Evolutionary conservation across 2,888 invertebrate species (phyloP).

Genomic region (Endotricha flammealis): DNA sequence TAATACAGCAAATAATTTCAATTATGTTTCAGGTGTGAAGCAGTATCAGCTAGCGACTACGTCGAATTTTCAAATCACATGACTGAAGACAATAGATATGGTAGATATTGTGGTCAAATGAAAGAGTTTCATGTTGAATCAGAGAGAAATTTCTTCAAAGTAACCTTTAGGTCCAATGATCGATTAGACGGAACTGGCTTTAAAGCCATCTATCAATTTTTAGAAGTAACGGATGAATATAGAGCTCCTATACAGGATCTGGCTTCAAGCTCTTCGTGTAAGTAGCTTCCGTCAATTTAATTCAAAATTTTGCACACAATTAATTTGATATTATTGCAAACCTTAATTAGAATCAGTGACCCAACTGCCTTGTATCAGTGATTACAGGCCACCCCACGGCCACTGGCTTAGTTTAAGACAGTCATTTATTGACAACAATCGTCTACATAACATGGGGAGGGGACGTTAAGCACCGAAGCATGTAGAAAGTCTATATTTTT

Average conservation of each 20-base stretch:
- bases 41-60: constrained; percentile 94
- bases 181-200: constrained; percentile 96
- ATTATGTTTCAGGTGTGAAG: constrained; percentile 87
- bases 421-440: no score
- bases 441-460: no score
- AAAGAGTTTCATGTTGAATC: constrained; percentile 90
- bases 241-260: constrained; percentile 58
- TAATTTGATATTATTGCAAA: no score
- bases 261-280: constrained; percentile 52
- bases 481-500: no score
- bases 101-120: constrained; percentile 91
- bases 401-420: no score
- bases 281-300: constrained; percentile 26
- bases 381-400: no score
- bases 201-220: constrained; percentile 93
- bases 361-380: no score
- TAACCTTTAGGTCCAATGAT: constrained; percentile 96
- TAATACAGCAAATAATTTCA: not conserved
- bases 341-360: no score
- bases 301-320: not conserved
- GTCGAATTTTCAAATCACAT: constrained; percentile 97
- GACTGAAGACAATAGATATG: constrained; percentile 92
- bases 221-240: constrained; percentile 82
- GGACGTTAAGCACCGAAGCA: no score
- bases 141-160: constrained; percentile 94